These are phyloP conservation scores for Strix uralensis DNA, from an alignment of 2,113 vertebrate species.

Conservation along the genomic window DNA sequence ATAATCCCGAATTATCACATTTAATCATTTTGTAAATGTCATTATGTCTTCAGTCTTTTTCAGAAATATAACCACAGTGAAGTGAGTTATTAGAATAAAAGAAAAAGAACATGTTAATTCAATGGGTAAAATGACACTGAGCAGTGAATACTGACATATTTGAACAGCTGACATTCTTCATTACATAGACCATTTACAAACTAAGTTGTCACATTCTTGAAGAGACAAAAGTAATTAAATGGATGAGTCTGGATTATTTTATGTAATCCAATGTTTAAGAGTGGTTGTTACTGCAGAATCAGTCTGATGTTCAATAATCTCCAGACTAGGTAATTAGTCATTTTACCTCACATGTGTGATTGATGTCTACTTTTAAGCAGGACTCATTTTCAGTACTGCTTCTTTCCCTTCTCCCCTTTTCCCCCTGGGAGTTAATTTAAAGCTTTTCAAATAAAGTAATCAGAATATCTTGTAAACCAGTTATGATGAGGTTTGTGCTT, in stretches of 20 bases:
- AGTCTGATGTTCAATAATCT: conserved; percentile 33
- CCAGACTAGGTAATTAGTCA: not conserved
- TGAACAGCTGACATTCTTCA: not conserved
- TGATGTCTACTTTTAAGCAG: not conserved
- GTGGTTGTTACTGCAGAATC: not conserved
- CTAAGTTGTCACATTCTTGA: not conserved
- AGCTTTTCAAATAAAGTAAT: not conserved
- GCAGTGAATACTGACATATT: not conserved
- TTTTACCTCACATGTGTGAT: not conserved
- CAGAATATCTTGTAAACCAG: not conserved
- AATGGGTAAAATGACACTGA: not conserved
- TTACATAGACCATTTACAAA: not conserved
- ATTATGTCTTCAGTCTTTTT: not conserved
- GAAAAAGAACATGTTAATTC: not conserved
- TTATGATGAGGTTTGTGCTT: not conserved
- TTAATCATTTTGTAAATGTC: conserved; percentile 47
- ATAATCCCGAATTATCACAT: conserved; percentile 43
- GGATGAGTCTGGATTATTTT: conserved; percentile 5
- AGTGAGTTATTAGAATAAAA: not conserved
- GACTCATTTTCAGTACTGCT: not conserved
- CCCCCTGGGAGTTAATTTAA: not conserved
- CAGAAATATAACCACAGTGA: not conserved
- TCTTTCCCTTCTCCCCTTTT: not conserved
- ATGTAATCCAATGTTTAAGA: conserved; percentile 21
- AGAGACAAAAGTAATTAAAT: conserved; percentile 34